phyloP scores from a whole-genome alignment of 2,113 vertebrate species.

The Solenodon paradoxus region DNA sequence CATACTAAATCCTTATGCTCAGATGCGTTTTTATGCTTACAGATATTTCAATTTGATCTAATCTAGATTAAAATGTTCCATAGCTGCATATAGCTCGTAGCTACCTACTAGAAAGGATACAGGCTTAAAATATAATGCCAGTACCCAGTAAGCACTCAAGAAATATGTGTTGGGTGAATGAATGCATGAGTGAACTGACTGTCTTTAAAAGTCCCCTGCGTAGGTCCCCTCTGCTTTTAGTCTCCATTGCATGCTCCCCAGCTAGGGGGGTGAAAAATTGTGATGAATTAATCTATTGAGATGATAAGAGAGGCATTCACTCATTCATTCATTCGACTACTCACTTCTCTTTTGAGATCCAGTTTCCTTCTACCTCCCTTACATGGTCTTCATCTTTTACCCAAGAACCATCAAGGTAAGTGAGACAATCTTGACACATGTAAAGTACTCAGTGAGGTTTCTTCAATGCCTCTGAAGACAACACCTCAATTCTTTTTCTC shows the following conservation, averaged over 20 bases:
- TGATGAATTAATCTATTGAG: background rate
- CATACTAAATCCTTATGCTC: background rate
- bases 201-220: background rate
- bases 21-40: background rate
- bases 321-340: background rate
- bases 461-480: background rate
- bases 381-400: background rate
- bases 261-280: background rate
- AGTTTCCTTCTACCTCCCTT: background rate
- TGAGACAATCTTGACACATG: background rate
- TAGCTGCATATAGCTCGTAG: background rate
- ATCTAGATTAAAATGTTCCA: background rate
- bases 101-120: background rate
- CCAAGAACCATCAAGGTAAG: background rate
- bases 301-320: background rate
- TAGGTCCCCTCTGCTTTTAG: background rate
- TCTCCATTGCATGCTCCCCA: background rate
- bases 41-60: background rate
- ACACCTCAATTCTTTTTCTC: background rate
- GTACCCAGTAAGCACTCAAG: background rate
- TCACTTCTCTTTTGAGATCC: background rate
- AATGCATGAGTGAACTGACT: background rate
- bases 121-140: background rate
- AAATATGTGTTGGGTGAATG: background rate
- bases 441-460: background rate